These are phyloP conservation scores for Sminthopsis crassicaudata DNA, from an alignment of 2,113 vertebrate genomes.

Conservation along the genomic window DNA sequence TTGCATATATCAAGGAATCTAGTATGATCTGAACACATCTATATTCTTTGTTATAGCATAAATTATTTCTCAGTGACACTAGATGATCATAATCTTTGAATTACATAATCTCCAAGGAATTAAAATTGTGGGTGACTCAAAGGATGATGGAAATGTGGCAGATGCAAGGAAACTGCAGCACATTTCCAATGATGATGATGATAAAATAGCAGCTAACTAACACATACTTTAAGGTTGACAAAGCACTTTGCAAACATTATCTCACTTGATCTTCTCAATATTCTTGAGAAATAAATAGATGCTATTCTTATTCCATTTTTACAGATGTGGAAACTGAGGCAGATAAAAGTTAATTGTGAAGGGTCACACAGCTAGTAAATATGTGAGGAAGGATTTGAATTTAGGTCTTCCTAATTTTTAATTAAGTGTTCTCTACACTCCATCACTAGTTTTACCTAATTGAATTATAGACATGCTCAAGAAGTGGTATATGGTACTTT, in stretches of 20 bases:
- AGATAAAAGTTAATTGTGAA: background rate
- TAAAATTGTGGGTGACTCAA: background rate
- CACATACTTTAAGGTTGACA: background rate
- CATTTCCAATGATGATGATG: background rate
- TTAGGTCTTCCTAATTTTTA: background rate
- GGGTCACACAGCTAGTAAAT: background rate
- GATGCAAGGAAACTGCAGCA: background rate
- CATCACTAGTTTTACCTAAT: background rate
- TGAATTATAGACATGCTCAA: background rate
- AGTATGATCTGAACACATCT: background rate
- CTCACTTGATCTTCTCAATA: background rate
- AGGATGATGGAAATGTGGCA: background rate
- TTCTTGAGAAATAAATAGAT: background rate
- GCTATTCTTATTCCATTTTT: background rate
- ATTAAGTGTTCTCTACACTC: background rate
- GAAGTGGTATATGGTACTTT: background rate
- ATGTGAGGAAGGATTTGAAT: background rate
- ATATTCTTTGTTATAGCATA: background rate
- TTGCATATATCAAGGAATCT: background rate
- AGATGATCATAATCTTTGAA: background rate
- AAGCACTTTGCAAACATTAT: background rate
- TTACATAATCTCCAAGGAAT: background rate
- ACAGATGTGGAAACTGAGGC: background rate
- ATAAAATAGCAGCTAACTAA: background rate
- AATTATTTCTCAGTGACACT: background rate